phyloP scores from a whole-genome alignment of 2,113 vertebrate species.

The Caretta caretta region DNA sequence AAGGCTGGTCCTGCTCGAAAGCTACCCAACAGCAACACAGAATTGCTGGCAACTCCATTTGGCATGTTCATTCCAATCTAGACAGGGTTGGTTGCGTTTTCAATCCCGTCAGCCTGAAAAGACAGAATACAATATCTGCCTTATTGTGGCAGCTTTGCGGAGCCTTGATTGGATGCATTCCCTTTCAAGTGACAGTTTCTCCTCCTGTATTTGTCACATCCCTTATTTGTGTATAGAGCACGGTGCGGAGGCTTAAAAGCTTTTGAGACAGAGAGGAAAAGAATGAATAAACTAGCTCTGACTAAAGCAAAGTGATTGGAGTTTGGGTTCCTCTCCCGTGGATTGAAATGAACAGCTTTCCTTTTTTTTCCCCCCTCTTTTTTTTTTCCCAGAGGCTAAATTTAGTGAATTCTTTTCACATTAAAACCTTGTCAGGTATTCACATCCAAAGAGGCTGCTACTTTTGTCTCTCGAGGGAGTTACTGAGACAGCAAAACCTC shows the following conservation, averaged over 20 bases:
- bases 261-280: constrained; percentile 41
- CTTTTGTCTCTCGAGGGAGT: constrained; percentile 55
- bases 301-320: constrained; percentile 48
- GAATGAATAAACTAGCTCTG: constrained; percentile 28
- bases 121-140: neutral
- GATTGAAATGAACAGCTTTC: constrained; percentile 40
- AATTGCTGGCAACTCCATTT: neutral
- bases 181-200: neutral
- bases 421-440: constrained; percentile 76
- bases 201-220: neutral
- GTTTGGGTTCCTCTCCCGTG: constrained; percentile 52
- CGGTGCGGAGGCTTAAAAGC: constrained; percentile 57
- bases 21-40: neutral
- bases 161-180: neutral
- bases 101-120: neutral
- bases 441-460: constrained; percentile 68
- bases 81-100: neutral
- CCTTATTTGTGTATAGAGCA: constrained; percentile 39
- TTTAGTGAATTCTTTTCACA: constrained; percentile 73
- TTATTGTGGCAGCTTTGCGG: neutral
- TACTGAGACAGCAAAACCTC: constrained; percentile 63
- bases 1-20: neutral
- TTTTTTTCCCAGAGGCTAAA: constrained; percentile 53
- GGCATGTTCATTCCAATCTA: neutral
- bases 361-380: accelerated